Evolutionary conservation across 2,797 vertebrate species (phyloP).

Genomic region (Lophotriccus pileatus): DNA sequence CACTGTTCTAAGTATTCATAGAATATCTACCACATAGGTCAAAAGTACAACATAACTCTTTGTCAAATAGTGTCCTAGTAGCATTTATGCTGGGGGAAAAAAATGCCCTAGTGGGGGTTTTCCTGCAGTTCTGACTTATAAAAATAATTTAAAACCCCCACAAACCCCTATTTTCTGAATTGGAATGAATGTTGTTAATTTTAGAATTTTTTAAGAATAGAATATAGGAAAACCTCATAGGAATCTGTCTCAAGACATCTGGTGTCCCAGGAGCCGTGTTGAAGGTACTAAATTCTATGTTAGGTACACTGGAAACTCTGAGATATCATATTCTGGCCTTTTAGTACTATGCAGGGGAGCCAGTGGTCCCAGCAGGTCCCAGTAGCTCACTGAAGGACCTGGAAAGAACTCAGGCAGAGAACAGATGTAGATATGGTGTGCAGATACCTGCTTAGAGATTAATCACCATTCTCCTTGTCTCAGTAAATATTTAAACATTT

Average conservation of each 20-base stretch:
- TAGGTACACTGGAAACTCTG: background rate
- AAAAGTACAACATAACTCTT: background rate
- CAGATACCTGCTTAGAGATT: background rate
- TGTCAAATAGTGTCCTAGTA: background rate
- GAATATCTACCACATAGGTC: background rate
- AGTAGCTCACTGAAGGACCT: background rate
- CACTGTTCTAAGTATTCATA: background rate
- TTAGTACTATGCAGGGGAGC: background rate
- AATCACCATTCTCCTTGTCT: background rate
- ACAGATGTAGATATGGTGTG: background rate
- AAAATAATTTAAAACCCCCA: fast-evolving
- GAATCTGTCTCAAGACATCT: background rate
- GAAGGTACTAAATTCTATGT: background rate
- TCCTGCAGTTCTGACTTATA: background rate
- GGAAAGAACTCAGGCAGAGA: background rate
- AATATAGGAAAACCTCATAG: background rate
- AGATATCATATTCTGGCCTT: background rate
- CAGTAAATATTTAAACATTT: background rate
- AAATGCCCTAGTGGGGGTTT: background rate
- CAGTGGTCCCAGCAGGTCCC: background rate
- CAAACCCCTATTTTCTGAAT: background rate
- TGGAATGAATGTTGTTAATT: background rate
- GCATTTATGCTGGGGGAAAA: background rate
- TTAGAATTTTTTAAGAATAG: background rate
- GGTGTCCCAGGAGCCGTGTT: background rate